Conservation (phyloP, 2,113 vertebrate species). For the Tenebrosternarchus preto region DNA sequence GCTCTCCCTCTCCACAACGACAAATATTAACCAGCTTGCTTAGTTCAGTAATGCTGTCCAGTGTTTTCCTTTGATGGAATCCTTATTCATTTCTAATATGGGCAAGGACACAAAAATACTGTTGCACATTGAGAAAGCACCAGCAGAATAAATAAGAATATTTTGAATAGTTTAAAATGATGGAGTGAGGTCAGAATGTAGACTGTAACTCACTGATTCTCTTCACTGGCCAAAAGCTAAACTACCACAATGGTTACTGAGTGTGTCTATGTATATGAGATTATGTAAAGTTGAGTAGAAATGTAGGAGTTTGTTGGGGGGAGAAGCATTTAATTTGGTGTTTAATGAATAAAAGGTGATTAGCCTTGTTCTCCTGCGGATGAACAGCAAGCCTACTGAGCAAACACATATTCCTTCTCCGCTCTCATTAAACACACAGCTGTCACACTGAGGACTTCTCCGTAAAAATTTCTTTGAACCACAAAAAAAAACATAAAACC, state of each 20-base stretch:
- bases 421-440: constrained; percentile 7
- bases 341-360: constrained; percentile 2
- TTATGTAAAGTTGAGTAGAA: too few species aligned
- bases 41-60: not conserved
- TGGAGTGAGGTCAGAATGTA: not conserved
- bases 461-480: constrained; percentile 10
- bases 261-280: not conserved
- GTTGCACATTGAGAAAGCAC: not conserved
- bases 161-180: not conserved
- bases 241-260: not conserved
- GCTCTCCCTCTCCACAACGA: not conserved
- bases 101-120: not conserved
- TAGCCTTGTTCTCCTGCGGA: constrained; percentile 8
- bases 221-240: not conserved
- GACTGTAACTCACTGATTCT: not conserved
- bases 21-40: not conserved
- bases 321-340: not conserved
- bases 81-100: constrained; percentile 1
- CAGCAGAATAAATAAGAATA: not conserved
- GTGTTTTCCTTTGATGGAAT: not conserved
- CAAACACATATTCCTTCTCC: not conserved
- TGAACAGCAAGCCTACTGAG: not conserved
- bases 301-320: not conserved
- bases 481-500: not conserved
- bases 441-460: not conserved